Evolutionary conservation across 2,797 vertebrate genomes (phyloP).

Genomic region (Neostethus bicornis): DNA sequence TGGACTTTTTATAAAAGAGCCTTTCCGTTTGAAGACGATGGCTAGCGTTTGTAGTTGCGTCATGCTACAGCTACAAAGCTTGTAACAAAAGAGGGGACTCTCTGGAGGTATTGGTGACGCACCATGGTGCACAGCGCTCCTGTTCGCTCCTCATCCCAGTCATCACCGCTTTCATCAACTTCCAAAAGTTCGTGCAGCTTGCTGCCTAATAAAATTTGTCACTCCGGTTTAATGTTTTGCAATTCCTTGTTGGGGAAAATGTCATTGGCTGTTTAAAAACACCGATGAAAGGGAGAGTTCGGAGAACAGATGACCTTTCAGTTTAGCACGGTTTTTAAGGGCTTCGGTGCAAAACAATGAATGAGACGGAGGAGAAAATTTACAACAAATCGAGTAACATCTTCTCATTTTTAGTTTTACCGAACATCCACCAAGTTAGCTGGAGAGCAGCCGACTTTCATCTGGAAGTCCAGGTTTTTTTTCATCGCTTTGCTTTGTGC

Average conservation of each 20-base stretch:
- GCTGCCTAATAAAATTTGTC: slow-evolving; percentile 44
- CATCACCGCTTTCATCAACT: slow-evolving; percentile 55
- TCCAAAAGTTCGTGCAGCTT: slow-evolving; percentile 43
- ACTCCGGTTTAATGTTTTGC: slow-evolving; percentile 48
- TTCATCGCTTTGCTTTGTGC: neutral
- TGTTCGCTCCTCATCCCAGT: slow-evolving; percentile 35
- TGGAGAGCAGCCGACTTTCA: neutral
- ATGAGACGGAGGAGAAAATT: too few species aligned
- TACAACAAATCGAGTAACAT: too few species aligned
- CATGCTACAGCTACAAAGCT: slow-evolving; percentile 67
- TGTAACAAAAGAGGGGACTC: slow-evolving; percentile 65
- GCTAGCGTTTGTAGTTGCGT: slow-evolving; percentile 52
- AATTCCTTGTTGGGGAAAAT: slow-evolving; percentile 46
- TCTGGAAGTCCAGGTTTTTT: neutral
- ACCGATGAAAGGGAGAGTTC: slow-evolving; percentile 28
- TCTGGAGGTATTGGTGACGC: slow-evolving; percentile 60
- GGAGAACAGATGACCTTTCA: slow-evolving; percentile 9
- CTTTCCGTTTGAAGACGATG: slow-evolving; percentile 58
- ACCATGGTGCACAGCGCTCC: slow-evolving; percentile 42
- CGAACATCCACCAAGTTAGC: too few species aligned
- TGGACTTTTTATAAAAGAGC: slow-evolving; percentile 51
- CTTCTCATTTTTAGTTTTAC: too few species aligned
- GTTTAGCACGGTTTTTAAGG: slow-evolving; percentile 15
- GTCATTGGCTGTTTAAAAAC: slow-evolving; percentile 38
- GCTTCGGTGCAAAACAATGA: slow-evolving; percentile 9